A percentile compares a stretch with the other conserved stretches of the same genome.
Conservation (phyloP, 2,888 invertebrate genomes). For the Eugnorisma glareosa region DNA sequence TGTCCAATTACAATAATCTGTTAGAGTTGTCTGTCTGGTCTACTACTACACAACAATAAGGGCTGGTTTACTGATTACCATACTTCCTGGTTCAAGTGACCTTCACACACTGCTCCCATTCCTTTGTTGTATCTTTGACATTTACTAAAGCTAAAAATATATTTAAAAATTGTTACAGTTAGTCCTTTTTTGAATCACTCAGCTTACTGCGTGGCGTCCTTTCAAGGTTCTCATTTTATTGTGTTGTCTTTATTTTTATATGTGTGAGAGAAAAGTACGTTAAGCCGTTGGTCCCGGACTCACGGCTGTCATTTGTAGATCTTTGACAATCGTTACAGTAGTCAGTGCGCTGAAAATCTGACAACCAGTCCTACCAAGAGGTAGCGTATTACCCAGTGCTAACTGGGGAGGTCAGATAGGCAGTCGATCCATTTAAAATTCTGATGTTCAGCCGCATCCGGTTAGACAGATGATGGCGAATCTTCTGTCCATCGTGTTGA, state of each 20-base stretch:
- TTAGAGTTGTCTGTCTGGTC: not conserved
- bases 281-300: too few species aligned
- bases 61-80: not conserved
- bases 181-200: constrained; percentile 23
- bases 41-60: not conserved
- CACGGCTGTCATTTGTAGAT: too few species aligned
- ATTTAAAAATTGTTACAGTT: constrained; percentile 38
- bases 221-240: constrained; percentile 15
- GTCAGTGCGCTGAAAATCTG: too few species aligned
- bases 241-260: not conserved
- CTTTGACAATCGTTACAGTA: too few species aligned
- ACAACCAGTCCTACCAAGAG: too few species aligned
- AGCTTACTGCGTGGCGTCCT: constrained; percentile 2
- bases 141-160: constrained; percentile 34
- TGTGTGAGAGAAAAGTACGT: not conserved
- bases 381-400: too few species aligned
- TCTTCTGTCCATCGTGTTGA: not conserved
- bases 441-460: too few species aligned
- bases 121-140: constrained; percentile 33
- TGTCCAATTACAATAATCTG: not conserved
- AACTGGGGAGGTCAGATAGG: too few species aligned
- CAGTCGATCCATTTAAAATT: too few species aligned
- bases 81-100: constrained; percentile 21
- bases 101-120: constrained; percentile 6
- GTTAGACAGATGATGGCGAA: too few species aligned